phyloP scores from a whole-genome alignment of 2,113 vertebrate species.

The Salvelinus sp. region DNA sequence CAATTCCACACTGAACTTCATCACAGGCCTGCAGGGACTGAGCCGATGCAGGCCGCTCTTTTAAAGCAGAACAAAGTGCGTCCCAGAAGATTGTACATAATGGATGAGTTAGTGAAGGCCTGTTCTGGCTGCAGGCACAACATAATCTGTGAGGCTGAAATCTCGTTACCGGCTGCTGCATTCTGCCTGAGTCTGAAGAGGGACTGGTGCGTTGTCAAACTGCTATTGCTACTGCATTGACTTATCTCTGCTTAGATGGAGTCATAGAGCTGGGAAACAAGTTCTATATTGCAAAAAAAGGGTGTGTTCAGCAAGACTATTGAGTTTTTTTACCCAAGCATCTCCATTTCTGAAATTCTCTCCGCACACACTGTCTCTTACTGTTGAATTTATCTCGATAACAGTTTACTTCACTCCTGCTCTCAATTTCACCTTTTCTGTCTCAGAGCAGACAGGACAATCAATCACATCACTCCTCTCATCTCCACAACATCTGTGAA shows the following conservation, averaged over 20 bases:
- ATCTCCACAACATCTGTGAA: neutral
- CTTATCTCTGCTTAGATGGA: neutral
- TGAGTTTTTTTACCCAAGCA: too few relatives aligned
- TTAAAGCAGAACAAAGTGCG: conserved; percentile 1
- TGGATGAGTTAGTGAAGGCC: neutral
- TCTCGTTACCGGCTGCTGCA: neutral
- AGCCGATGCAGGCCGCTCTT: neutral
- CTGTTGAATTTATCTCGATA: neutral
- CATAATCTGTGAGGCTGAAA: neutral
- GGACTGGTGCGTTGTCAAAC: too few relatives aligned
- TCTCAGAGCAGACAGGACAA: neutral
- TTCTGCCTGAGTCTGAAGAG: too few relatives aligned
- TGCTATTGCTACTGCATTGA: neutral
- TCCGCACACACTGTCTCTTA: too few relatives aligned
- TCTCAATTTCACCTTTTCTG: neutral
- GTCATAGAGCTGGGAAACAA: neutral
- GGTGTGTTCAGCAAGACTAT: too few relatives aligned
- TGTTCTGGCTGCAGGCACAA: conserved; percentile 7
- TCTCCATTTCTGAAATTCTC: too few relatives aligned
- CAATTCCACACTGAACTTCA: neutral
- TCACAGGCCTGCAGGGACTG: neutral
- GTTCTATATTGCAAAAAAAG: neutral
- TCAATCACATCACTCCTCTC: neutral
- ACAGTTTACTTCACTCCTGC: neutral
- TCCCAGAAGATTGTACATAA: neutral